Base-by-base conservation (phyloP, 1,140 invertebrate genomes). In the Drosophila azteca region DNA sequence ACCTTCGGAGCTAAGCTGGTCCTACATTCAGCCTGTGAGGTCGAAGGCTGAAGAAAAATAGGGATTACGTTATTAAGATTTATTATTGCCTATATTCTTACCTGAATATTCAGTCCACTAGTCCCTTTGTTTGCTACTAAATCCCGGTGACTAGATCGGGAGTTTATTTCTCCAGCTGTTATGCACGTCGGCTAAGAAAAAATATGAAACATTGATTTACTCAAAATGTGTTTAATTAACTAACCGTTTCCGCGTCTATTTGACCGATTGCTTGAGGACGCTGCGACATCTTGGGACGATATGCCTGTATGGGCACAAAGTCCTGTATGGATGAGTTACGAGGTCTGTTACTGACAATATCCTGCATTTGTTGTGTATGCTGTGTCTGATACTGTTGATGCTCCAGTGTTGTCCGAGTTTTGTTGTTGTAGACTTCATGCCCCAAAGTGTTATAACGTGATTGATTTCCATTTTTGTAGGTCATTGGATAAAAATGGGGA, bases 271-370 rank as follows among this genome's bases (percentile, higher is more conserved):
- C 5, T 6, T 31, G 44, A 6, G 43, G 13, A 1, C 57, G 64
- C 5, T 45, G 45, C 8, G 45, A 11, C 26, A 64, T 69, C 41
- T 66, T 87, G 0, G 83, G 74, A 11, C 82, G 74, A 52, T 88
- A 88, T 6, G 82, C 82, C 66, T 87, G 82, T 0, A 79, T 87
- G 50, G 82, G 82, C 26, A 87, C 79, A 69, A 87, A 87, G 45
- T 79, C 82, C 13, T 79, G 52, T 9, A 87, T 82, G 29, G 74
- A 53, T 11, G 74, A 65, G n/a, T 52, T 52, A 0, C 77, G 67
- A 6, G 57, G 61, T 13, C 35, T 11, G 17, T 3, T 43, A 13
- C 54, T 57, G 35, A 6, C 58, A 35, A 17, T 29, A 7, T 69
- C 49, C 15, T 51, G 54, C 26, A 13, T 48, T 11, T 60, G 50